phyloP scores from a whole-genome alignment of 2,888 invertebrate genomes.

The Drosophila acutilabella region DNA sequence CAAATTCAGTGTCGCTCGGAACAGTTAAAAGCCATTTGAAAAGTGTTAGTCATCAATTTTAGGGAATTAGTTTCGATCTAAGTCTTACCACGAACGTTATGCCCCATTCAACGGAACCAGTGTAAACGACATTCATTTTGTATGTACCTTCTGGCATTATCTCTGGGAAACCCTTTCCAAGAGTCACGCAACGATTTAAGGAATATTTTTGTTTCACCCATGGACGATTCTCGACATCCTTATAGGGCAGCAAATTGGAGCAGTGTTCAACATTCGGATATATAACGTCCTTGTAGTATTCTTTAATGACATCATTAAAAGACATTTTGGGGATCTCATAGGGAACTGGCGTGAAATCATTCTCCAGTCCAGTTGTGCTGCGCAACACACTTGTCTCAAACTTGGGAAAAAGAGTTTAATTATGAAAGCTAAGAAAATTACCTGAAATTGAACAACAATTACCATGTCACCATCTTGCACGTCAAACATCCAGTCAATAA shows the following conservation, averaged over 20 bases:
- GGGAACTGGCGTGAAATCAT: not conserved
- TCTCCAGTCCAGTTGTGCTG: constrained; percentile 2
- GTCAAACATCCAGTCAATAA: constrained; percentile 2
- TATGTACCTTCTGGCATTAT: constrained; percentile 10
- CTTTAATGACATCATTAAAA: not conserved
- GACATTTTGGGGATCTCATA: not conserved
- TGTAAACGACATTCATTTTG: not conserved
- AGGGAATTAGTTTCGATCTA: not conserved
- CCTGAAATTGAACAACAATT: not conserved
- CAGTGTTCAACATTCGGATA: not conserved
- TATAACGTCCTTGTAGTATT: not conserved
- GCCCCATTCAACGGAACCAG: not conserved
- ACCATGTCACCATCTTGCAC: not conserved
- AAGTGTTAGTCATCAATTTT: not conserved
- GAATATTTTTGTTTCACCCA: not conserved
- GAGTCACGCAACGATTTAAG: not conserved
- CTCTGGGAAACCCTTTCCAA: not conserved
- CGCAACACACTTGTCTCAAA: not conserved
- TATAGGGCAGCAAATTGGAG: not conserved
- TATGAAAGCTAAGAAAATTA: not conserved
- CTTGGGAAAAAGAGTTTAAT: not conserved
- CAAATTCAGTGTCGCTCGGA: not conserved
- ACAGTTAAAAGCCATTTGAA: not conserved
- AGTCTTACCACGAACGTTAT: not conserved
- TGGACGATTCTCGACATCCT: not conserved